phyloP scores from a whole-genome alignment of 2,888 invertebrate species.

The Tetrapedia diversipes region DNA sequence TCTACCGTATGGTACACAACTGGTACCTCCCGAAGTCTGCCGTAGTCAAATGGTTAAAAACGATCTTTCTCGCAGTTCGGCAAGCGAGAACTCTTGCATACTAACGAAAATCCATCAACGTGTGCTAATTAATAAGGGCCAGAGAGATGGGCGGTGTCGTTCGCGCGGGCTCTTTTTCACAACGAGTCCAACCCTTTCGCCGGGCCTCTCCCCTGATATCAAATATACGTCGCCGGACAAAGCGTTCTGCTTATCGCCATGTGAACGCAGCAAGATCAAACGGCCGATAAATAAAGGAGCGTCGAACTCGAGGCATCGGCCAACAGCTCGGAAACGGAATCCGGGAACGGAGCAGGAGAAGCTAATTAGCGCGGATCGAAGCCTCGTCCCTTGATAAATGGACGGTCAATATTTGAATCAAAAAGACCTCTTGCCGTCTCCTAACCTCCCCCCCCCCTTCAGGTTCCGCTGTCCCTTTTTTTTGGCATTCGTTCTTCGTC shows the following conservation, averaged over 20 bases:
- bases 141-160: constrained; percentile 28
- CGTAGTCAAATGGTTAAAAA: no score
- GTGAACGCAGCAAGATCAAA: constrained; percentile 64
- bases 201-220: constrained; percentile 32
- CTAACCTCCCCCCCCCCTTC: background rate
- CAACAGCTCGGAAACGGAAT: constrained; percentile 61
- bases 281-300: constrained; percentile 68
- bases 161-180: constrained; percentile 28
- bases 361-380: constrained; percentile 76
- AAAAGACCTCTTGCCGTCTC: constrained; percentile 45
- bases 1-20: no score
- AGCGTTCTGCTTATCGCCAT: constrained; percentile 56
- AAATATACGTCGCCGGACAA: constrained; percentile 49
- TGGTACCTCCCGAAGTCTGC: no score
- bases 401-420: constrained; percentile 79
- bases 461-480: constrained; percentile 34
- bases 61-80: no score
- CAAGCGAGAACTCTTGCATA: constrained; percentile 4
- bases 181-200: constrained; percentile 13
- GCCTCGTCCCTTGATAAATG: constrained; percentile 76
- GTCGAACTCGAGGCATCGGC: constrained; percentile 56
- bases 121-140: constrained; percentile 44
- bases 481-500: constrained; percentile 51
- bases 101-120: constrained; percentile 21
- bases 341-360: constrained; percentile 64